A percentile compares a stretch with the other conserved stretches of the same genome.
These are phyloP conservation scores for Plotosus lineatus DNA, from an alignment of 2,113 vertebrate genomes.

Conservation along the genomic window DNA sequence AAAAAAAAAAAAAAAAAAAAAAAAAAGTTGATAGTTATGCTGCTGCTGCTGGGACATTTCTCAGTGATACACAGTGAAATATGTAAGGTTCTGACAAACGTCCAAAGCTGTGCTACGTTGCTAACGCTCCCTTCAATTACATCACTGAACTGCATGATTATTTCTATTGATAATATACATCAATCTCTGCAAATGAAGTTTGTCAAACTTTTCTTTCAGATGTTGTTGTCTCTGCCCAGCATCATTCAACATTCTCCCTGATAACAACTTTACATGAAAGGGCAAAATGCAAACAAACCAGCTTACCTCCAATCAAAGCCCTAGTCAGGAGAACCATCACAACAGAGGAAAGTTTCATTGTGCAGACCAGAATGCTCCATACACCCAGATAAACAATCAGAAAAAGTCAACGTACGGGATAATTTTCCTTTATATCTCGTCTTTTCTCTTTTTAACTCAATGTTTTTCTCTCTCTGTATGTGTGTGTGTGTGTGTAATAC, in stretches of 20 bases:
- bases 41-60: neutral
- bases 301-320: constrained; percentile 75
- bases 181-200: constrained; percentile 3
- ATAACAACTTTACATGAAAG: constrained; percentile 52
- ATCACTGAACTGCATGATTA: neutral
- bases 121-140: neutral
- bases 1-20: no score
- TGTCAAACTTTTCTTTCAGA: constrained; percentile 9
- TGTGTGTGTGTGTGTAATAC: constrained; percentile 65
- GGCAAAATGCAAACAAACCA: constrained; percentile 38
- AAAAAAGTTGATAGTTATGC: neutral
- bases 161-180: neutral
- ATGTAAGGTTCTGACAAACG: neutral
- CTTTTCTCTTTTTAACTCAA: no score
- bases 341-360: constrained; percentile 74
- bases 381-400: constrained; percentile 59
- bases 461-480: constrained; percentile 53
- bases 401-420: constrained; percentile 40
- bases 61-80: neutral
- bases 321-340: constrained; percentile 78
- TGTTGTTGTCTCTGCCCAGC: neutral
- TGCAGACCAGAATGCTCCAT: constrained; percentile 75
- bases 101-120: neutral
- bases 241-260: neutral
- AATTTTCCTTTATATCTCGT: constrained; percentile 45